phyloP scores from a whole-genome alignment of 2,888 invertebrate species.

The Urechis unicinctus region DNA sequence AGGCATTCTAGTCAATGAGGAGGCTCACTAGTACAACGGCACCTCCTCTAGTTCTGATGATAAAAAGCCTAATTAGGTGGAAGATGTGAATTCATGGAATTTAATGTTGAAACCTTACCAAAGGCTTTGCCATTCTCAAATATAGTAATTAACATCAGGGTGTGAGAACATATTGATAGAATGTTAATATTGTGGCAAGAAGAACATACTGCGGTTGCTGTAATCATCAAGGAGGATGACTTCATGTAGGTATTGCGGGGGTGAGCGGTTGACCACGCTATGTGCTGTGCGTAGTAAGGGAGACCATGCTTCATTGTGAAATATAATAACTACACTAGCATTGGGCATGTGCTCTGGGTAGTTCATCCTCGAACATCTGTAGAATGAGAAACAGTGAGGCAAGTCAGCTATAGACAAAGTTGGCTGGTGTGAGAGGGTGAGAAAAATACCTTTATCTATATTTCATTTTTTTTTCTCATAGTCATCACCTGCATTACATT shows the following conservation, averaged over 20 bases:
- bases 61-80: no score
- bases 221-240: constrained; percentile 92
- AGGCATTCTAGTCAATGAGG: no score
- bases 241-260: constrained; percentile 70
- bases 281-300: constrained; percentile 77
- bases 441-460: no score
- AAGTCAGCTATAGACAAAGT: not conserved
- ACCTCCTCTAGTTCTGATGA: no score
- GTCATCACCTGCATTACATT: no score
- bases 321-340: constrained; percentile 70
- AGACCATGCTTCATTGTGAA: constrained; percentile 85
- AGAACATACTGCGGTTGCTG: constrained; percentile 69
- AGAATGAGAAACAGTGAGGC: constrained; percentile 22
- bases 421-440: not conserved
- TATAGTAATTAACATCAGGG: no score
- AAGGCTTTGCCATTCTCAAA: no score
- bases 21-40: no score
- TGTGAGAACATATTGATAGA: no score
- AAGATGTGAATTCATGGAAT: no score
- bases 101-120: no score
- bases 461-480: no score
- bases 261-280: constrained; percentile 76
- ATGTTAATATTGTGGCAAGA: constrained; percentile 20
- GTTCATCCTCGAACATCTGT: constrained; percentile 58
- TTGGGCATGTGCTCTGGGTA: constrained; percentile 66